A percentile compares a stretch with the other conserved stretches of the same genome.
These are phyloP conservation scores for Subacronicta megacephala DNA, from an alignment of 2,888 invertebrate species.

Conservation along the genomic window DNA sequence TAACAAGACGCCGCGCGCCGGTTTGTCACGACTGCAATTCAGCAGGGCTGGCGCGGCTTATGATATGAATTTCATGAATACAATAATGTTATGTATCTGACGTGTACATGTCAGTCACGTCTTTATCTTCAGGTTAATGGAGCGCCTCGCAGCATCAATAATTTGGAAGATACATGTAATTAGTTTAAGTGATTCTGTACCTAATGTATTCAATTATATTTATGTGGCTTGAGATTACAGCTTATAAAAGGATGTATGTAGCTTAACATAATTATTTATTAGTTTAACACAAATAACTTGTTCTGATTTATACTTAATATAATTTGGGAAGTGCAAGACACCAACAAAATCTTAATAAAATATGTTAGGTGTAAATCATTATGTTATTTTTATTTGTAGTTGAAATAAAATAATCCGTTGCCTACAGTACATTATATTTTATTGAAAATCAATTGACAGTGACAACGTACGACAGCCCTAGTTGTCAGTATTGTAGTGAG, in stretches of 20 bases:
- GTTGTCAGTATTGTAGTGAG: conserved; percentile 35
- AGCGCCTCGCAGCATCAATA: conserved; percentile 29
- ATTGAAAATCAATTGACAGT: conserved; percentile 10
- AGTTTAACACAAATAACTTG: background rate
- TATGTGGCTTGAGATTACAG: conserved; percentile 16
- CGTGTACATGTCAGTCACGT: conserved; percentile 47
- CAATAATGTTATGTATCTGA: conserved; percentile 35
- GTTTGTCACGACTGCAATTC: conserved; percentile 14
- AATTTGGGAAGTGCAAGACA: too few relatives aligned
- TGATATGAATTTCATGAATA: conserved; percentile 36
- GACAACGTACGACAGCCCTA: conserved; percentile 13
- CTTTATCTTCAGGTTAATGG: conserved; percentile 35
- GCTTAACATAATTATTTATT: too few relatives aligned
- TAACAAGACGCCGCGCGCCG: conserved; percentile 19
- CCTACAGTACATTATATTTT: background rate
- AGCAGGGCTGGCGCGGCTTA: conserved; percentile 13
- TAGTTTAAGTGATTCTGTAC: conserved; percentile 14
- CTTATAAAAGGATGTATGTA: background rate
- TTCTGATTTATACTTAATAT: too few relatives aligned
- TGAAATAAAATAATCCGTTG: too few relatives aligned
- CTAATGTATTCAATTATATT: conserved; percentile 19
- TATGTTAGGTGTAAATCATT: too few relatives aligned
- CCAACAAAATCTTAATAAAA: too few relatives aligned
- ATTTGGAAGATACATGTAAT: conserved; percentile 37
- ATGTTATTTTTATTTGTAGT: too few relatives aligned